Evolutionary conservation across 2,797 vertebrate species (phyloP).

Genomic region (Microchirus variegatus): DNA sequence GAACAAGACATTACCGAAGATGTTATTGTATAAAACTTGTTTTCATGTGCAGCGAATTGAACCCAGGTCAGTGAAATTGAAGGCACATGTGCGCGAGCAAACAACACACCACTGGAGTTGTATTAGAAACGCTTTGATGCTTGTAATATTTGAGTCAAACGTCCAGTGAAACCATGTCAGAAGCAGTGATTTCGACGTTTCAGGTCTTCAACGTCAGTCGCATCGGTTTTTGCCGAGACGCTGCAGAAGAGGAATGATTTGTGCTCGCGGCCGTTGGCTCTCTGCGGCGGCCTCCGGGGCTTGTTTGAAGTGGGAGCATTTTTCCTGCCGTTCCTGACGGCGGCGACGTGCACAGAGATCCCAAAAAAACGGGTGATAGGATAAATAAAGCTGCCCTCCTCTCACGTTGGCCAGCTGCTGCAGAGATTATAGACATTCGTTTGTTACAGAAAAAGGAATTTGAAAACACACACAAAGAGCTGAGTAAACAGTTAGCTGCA

Average conservation of each 20-base stretch:
- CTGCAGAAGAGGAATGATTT: no score
- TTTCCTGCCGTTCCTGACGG: neutral
- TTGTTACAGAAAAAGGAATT: constrained; percentile 10
- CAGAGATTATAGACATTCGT: neutral
- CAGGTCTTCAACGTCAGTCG: no score
- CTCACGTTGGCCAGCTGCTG: neutral
- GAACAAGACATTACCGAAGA: neutral
- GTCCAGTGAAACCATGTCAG: no score
- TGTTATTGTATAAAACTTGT: constrained; percentile 4
- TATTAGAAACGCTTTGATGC: neutral
- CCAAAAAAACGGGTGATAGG: neutral
- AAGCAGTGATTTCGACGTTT: no score
- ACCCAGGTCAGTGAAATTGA: constrained; percentile 2
- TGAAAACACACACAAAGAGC: neutral
- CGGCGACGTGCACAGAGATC: neutral
- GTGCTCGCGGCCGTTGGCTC: no score
- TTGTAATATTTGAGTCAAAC: no score
- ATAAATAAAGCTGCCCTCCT: constrained; percentile 1
- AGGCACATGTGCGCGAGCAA: constrained; percentile 11
- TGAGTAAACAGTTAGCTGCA: no score
- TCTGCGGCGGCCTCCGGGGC: no score
- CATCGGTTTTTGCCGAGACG: no score
- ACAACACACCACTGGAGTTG: neutral
- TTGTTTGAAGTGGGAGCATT: neutral
- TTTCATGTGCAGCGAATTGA: neutral